A percentile compares a stretch with the other conserved stretches of the same genome.
These are phyloP conservation scores for Scartelaos histophorus DNA, from an alignment of 2,113 vertebrate species.

Conservation along the genomic window DNA sequence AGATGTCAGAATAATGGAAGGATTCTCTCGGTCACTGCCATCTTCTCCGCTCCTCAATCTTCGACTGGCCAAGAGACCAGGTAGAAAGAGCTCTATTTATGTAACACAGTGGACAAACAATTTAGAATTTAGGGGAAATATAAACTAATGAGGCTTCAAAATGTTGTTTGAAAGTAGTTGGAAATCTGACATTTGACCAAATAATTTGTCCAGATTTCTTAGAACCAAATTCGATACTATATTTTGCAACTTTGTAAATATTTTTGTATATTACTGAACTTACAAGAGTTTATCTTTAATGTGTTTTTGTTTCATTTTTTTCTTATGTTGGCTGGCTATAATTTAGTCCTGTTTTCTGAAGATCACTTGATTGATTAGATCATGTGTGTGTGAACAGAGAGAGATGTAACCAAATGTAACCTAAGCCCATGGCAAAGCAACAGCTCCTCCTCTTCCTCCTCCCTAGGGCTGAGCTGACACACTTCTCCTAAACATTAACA, in stretches of 20 bases:
- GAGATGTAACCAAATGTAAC: constrained; percentile 43
- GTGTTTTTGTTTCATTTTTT: too few species aligned
- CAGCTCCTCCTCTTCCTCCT: constrained; percentile 37
- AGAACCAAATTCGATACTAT: too few species aligned
- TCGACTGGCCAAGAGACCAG: constrained; percentile 53
- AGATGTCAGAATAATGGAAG: constrained; percentile 60
- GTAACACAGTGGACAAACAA: neutral
- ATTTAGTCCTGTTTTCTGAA: constrained; percentile 30
- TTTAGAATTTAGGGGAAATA: neutral
- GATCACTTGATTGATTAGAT: too few species aligned
- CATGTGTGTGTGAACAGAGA: constrained; percentile 38
- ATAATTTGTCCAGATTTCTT: too few species aligned
- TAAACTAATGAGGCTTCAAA: neutral
- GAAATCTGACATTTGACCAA: neutral
- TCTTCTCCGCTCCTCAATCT: constrained; percentile 69
- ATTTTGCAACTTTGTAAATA: too few species aligned
- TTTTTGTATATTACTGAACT: too few species aligned
- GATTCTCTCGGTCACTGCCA: constrained; percentile 67
- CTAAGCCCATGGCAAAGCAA: constrained; percentile 14
- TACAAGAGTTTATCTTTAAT: too few species aligned
- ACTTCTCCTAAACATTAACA: constrained; percentile 60
- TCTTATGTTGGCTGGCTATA: constrained; percentile 21
- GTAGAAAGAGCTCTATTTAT: constrained; percentile 22
- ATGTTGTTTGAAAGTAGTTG: neutral
- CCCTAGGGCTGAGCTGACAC: constrained; percentile 44